Evolutionary conservation across 2,797 vertebrate genomes (phyloP).

Genomic region (Rhinella marina): DNA sequence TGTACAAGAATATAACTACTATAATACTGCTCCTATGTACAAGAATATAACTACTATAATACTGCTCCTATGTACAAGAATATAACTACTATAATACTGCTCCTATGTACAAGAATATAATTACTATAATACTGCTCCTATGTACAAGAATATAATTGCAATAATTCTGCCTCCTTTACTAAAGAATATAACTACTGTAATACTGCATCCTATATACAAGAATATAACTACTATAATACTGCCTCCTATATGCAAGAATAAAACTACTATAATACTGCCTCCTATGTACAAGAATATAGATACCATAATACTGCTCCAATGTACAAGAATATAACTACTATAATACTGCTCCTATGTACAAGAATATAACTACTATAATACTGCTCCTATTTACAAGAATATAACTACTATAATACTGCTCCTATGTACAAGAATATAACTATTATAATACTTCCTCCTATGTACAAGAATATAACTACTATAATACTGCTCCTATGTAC

Average conservation of each 20-base stretch:
- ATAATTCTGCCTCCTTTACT: background rate
- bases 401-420: constrained; percentile 2
- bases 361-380: constrained; percentile 11
- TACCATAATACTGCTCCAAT: background rate
- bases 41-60: constrained; percentile 2
- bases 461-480: constrained; percentile 18
- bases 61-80: background rate
- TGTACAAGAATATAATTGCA: constrained; percentile 4
- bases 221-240: constrained; percentile 16
- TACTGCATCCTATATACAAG: background rate
- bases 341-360: background rate
- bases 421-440: constrained; percentile 8
- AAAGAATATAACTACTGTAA: too few relatives aligned
- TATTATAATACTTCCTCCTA: background rate
- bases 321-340: constrained; percentile 17
- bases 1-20: too few relatives aligned
- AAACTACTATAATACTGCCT: constrained; percentile 1
- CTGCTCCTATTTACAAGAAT: background rate
- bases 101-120: constrained; percentile 6
- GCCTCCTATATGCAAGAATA: background rate
- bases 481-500: background rate
- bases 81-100: constrained; percentile 7
- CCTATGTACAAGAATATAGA: background rate
- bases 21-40: background rate
- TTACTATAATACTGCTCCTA: background rate